Conservation (phyloP, 2,113 vertebrate species). For the Peromyscus californicus region DNA sequence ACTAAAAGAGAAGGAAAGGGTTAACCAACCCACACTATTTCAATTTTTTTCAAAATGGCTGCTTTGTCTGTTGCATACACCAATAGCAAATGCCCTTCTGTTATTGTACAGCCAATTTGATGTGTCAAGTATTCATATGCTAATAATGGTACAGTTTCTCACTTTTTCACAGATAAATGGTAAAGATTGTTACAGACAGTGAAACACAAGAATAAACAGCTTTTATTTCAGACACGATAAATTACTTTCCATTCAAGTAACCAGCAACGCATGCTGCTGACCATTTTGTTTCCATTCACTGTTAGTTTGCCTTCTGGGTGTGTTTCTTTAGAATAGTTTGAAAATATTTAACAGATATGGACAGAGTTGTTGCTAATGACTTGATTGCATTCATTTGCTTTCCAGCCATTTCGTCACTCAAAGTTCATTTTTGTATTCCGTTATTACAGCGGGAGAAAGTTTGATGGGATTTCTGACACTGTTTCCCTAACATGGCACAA, state of each 20-base stretch:
- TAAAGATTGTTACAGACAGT: constrained; percentile 90
- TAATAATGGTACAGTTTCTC: constrained; percentile 94
- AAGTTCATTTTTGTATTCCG: constrained; percentile 75
- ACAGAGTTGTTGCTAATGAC: constrained; percentile 79
- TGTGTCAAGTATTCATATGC: constrained; percentile 97
- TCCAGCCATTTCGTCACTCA: constrained; percentile 65
- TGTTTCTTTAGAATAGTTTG: constrained; percentile 82
- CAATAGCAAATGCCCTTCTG: constrained; percentile 93
- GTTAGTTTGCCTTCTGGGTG: constrained; percentile 84
- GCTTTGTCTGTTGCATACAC: constrained; percentile 90
- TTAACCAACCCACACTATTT: constrained; percentile 85
- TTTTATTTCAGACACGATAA: constrained; percentile 90
- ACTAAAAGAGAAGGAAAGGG: constrained; percentile 80
- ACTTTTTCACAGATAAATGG: constrained; percentile 91
- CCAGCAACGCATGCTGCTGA: constrained; percentile 84
- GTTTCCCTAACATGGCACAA: constrained; percentile 70
- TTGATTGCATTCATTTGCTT: constrained; percentile 85
- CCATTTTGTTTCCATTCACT: constrained; percentile 88
- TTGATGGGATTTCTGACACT: constrained; percentile 65
- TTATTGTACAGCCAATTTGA: constrained; percentile 96
- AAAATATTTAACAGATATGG: constrained; percentile 87
- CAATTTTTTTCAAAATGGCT: constrained; percentile 89
- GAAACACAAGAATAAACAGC: constrained; percentile 88
- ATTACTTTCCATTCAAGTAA: constrained; percentile 90
- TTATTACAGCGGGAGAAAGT: constrained; percentile 72